Percentiles rank a stretch among this genome's conserved stretches.
Evolutionary conservation across 2,797 vertebrate genomes (phyloP).

Genomic region (Meriones psammophilus): DNA sequence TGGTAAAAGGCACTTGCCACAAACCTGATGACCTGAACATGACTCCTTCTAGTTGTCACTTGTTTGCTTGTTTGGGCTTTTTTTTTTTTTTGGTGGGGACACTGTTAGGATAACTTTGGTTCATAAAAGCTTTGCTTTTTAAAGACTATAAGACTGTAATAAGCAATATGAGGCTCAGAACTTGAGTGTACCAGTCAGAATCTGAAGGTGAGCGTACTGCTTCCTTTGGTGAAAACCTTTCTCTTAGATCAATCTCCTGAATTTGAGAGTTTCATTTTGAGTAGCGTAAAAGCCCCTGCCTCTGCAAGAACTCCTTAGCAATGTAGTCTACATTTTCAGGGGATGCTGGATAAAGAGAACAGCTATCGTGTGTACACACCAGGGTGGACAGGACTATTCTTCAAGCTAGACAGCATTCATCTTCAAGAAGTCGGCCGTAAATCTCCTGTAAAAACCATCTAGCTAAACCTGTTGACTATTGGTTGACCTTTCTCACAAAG

Average conservation of each 20-base stretch:
- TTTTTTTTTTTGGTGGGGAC: too few species aligned
- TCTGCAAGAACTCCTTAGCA: not conserved
- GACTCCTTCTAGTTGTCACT: constrained; percentile 41
- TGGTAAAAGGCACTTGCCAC: too few species aligned
- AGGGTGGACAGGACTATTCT: not conserved
- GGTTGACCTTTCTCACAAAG: not conserved
- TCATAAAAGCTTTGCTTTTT: constrained; percentile 1
- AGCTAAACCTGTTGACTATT: not conserved
- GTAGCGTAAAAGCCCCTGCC: not conserved
- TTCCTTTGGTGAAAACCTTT: not conserved
- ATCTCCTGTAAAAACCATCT: not conserved
- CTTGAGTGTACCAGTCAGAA: not conserved
- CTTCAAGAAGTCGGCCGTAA: too few species aligned
- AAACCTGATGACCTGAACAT: not conserved
- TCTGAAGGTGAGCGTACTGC: not conserved
- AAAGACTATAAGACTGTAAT: not conserved
- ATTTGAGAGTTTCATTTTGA: constrained; percentile 7
- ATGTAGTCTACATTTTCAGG: constrained; percentile 29
- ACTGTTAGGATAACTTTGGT: constrained; percentile 15
- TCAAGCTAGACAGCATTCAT: not conserved
- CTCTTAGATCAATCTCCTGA: not conserved
- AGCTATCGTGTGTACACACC: not conserved
- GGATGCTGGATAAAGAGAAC: not conserved
- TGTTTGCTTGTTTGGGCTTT: constrained; percentile 63
- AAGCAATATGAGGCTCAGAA: not conserved